A percentile compares a stretch with the other conserved stretches of the same genome.
phyloP scores from a whole-genome alignment of 1,140 invertebrate species.

The Melitaea cinxia region DNA sequence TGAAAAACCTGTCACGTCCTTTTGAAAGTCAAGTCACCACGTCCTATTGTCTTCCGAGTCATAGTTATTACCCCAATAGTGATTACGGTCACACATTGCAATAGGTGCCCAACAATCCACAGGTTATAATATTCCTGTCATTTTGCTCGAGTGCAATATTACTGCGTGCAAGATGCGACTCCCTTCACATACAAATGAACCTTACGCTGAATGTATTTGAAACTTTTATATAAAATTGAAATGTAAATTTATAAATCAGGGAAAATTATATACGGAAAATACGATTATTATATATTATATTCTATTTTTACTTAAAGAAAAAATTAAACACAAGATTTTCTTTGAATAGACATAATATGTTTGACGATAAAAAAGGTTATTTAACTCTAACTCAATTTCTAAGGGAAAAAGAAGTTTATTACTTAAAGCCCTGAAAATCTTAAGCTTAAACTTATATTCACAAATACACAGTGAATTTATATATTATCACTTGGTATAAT shows the following conservation, averaged over 20 bases:
- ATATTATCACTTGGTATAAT: no score
- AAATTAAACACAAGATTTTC: no score
- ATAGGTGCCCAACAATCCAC: constrained; percentile 23
- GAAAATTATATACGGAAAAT: neutral
- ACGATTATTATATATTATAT: neutral
- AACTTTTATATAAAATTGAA: constrained; percentile 2
- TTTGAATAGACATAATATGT: no score
- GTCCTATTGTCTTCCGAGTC: neutral
- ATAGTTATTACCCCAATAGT: constrained; percentile 34
- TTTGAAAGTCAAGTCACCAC: neutral
- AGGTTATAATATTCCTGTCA: constrained; percentile 44
- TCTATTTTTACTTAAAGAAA: no score
- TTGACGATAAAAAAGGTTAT: no score
- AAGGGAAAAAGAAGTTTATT: no score
- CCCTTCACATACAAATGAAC: constrained; percentile 45
- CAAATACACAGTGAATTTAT: no score
- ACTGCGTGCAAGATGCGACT: constrained; percentile 43
- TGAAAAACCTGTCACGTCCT: neutral
- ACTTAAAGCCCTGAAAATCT: no score
- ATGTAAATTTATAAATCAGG: neutral
- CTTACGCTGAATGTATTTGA: constrained; percentile 6
- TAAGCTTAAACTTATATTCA: no score
- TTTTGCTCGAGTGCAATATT: constrained; percentile 40
- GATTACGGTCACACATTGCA: constrained; percentile 40
- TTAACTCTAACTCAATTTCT: no score